Evolutionary conservation across 2,113 vertebrate genomes (phyloP).

Genomic region (Anser brachyrhynchus): DNA sequence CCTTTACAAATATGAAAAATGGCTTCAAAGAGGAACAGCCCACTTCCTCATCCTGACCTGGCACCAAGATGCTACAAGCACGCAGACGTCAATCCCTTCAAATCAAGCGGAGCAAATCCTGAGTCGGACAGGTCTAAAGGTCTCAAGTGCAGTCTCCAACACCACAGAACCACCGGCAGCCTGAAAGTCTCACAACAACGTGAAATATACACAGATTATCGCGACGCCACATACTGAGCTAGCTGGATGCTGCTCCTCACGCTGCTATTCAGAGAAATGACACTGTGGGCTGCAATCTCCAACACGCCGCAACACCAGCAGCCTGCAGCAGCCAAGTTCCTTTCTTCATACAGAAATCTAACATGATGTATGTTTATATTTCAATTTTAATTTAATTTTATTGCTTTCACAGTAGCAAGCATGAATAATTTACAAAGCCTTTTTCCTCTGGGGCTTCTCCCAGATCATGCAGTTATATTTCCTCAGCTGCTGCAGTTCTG

Average conservation of each 20-base stretch:
- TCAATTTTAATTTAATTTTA: conserved; percentile 62
- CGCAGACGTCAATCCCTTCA: neutral
- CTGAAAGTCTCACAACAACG: neutral
- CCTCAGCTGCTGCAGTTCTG: conserved; percentile 7
- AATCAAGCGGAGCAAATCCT: accelerated
- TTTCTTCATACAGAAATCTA: neutral
- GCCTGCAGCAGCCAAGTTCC: neutral
- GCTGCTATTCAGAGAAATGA: neutral
- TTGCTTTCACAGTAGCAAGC: conserved; percentile 41
- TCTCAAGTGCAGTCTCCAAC: neutral
- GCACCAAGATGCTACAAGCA: neutral
- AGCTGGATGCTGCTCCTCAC: neutral
- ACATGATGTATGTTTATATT: conserved; percentile 41
- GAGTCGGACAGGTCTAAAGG: accelerated
- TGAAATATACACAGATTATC: neutral
- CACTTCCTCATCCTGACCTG: neutral
- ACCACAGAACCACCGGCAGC: neutral
- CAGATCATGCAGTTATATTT: neutral
- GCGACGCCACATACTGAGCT: accelerated
- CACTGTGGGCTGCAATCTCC: neutral
- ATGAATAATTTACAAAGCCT: conserved; percentile 58
- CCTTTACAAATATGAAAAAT: neutral
- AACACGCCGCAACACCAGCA: neutral
- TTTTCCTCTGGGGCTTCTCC: conserved; percentile 13
- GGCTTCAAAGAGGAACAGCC: neutral